Conservation (phyloP, 2,888 invertebrate genomes). For the Polietes domitor region DNA sequence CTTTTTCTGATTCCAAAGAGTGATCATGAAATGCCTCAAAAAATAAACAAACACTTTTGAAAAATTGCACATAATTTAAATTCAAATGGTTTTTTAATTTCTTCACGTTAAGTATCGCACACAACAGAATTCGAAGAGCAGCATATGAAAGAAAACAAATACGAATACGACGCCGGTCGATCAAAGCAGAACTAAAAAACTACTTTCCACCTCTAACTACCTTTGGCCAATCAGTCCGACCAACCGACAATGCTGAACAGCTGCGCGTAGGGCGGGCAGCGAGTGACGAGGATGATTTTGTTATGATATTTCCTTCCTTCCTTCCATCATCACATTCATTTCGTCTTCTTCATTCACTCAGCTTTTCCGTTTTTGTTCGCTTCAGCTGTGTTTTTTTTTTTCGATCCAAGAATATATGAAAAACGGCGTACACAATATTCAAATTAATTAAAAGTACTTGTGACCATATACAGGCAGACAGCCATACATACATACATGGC, state of each 20-base stretch:
- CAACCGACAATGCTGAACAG: background rate
- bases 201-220: background rate
- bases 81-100: slow-evolving; percentile 8
- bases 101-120: background rate
- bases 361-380: slow-evolving; percentile 5
- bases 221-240: background rate
- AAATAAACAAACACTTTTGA: slow-evolving; percentile 45
- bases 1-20: background rate
- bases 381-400: background rate
- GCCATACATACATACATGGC: background rate
- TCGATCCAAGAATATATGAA: background rate
- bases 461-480: background rate
- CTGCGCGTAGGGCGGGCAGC: background rate
- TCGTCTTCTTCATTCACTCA: background rate
- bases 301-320: slow-evolving; percentile 47
- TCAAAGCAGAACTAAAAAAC: background rate
- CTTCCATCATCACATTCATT: background rate
- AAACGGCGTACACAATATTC: background rate
- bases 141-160: background rate
- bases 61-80: slow-evolving; percentile 42
- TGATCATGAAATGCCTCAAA: background rate
- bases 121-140: background rate
- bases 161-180: background rate
- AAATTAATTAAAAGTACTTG: slow-evolving; percentile 28
- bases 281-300: slow-evolving; percentile 14